Evolutionary conservation across 2,888 invertebrate species (phyloP), one percentile per base, ranked within the genome.

Genomic region (Beris morrisii): DNA sequence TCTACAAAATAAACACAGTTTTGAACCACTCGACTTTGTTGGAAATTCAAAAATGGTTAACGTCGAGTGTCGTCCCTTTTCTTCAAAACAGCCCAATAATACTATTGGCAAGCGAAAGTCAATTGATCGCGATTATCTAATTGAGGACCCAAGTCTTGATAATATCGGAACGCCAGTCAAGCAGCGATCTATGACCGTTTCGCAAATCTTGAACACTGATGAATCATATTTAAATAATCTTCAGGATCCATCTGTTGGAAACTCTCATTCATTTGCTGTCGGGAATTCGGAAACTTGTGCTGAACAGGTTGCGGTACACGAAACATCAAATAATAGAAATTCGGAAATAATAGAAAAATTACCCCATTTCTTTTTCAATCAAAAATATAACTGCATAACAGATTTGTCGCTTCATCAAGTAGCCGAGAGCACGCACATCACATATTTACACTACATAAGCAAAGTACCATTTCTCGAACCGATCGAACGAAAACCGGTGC

Each of bases 191-290:
- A 46, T 22, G 6, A 59, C 46, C 11, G 30, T 32, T 22, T 59
- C 58, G 12, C 58, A 59, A 48, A 46, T 59, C 13, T 59, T 59
- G 13, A 59, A 46, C 30, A 12, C n/a, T n/a, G 58, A 59, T 15
- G n/a, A 31, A 31, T 30, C 58, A 7, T 59, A 48, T 38, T 7
- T 7, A 1, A 38, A 7, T 9, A 5, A 5, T 38, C 5, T 9
- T 9, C 5, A 5, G 7, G 38, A 38, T 38, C 38, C 4, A 38
- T 38, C 38, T 38, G 38, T 7, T 7, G 22, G 22, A 22, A 22
- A 22, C 22, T 22, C 22, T 22, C 5, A 7, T 38, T 38, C 38
- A 38, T 5, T 3, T 5, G 9, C 5, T 3, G 38, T 38, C 38
- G 7, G 1, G 9, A 38, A 9, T 38, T 38, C 4, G 38, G 7